These are phyloP conservation scores for Colinus virginianus DNA, from an alignment of 2,113 vertebrate species.

Conservation along the genomic window DNA sequence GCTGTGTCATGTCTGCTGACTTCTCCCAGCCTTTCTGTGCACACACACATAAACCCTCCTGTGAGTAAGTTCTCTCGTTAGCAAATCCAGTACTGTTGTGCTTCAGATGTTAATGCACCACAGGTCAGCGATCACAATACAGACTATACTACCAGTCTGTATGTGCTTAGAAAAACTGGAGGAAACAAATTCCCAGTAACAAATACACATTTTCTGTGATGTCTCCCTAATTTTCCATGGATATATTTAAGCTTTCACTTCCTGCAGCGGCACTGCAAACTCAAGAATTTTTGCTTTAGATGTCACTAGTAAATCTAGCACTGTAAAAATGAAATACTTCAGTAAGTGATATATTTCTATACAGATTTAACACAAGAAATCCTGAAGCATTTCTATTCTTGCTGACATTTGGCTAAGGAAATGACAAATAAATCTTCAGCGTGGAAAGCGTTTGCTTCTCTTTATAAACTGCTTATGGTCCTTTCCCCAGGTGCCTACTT, in stretches of 20 bases:
- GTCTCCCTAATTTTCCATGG: not conserved
- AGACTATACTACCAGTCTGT: not conserved
- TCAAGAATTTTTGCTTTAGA: not conserved
- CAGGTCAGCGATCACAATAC: not conserved
- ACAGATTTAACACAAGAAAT: not conserved
- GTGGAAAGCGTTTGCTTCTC: not conserved
- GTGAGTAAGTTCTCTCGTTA: not conserved
- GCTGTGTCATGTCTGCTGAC: not conserved
- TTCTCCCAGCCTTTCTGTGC: not conserved
- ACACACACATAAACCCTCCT: not conserved
- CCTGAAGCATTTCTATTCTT: not conserved
- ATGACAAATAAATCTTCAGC: not conserved
- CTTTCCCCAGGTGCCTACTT: not conserved
- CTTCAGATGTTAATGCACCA: not conserved
- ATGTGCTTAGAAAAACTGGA: not conserved
- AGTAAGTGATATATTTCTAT: not conserved
- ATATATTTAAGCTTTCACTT: not conserved
- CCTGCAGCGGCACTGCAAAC: not conserved
- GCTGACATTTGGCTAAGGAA: not conserved
- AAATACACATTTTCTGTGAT: not conserved
- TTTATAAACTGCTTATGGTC: not conserved
- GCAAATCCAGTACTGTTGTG: not conserved
- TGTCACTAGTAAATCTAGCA: not conserved
- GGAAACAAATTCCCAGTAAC: not conserved
- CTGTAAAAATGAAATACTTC: constrained; percentile 13